A percentile compares a stretch with the other conserved stretches of the same genome.
Evolutionary conservation across 2,797 vertebrate genomes (phyloP).

Genomic region (Anguilla marmorata): DNA sequence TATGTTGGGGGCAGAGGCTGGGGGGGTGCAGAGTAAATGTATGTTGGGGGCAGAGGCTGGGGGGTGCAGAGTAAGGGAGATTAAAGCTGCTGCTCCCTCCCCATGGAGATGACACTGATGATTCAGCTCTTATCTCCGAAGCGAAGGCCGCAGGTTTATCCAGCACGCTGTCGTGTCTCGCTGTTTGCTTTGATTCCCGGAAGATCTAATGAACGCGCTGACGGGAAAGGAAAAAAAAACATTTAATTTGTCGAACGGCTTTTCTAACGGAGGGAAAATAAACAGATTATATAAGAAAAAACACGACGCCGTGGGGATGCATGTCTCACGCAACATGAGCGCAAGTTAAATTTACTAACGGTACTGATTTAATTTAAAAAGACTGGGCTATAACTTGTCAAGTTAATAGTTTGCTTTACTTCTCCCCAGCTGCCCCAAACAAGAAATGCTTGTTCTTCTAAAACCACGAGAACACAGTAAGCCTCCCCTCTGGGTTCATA

Average conservation of each 20-base stretch:
- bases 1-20: no score
- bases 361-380: background rate
- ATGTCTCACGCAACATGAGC: background rate
- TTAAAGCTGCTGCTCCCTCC: background rate
- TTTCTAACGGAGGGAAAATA: background rate
- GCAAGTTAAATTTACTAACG: background rate
- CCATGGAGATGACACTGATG: slow-evolving; percentile 47
- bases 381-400: background rate
- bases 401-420: slow-evolving; percentile 42
- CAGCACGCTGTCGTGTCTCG: slow-evolving; percentile 26
- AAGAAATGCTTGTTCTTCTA: background rate
- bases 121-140: slow-evolving; percentile 57
- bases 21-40: background rate
- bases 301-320: background rate
- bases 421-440: slow-evolving; percentile 55
- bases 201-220: slow-evolving; percentile 64
- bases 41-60: background rate
- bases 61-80: background rate
- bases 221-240: slow-evolving; percentile 62
- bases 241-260: slow-evolving; percentile 56
- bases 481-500: background rate
- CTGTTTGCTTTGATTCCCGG: slow-evolving; percentile 58
- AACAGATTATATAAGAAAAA: background rate
- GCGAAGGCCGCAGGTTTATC: slow-evolving; percentile 57
- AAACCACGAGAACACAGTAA: background rate